phyloP scores from a whole-genome alignment of 1,140 invertebrate species.

The Sminthurinus signatus region DNA sequence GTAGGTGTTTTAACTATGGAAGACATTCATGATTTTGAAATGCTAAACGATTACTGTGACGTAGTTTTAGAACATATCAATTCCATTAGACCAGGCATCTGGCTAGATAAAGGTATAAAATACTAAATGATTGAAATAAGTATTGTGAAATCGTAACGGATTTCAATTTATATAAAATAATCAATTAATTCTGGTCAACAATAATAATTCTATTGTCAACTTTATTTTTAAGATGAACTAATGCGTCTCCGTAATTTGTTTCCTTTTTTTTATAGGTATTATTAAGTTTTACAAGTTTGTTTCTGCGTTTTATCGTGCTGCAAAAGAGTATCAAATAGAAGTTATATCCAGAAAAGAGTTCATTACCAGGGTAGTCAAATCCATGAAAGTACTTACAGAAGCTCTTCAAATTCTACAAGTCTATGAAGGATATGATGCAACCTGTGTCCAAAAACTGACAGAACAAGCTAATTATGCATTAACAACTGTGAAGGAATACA shows the following conservation, averaged over 20 bases:
- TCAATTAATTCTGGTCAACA: neutral
- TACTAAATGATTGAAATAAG: too few relatives aligned
- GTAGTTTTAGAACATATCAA: constrained; percentile 22
- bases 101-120: constrained; percentile 32
- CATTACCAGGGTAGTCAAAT: neutral
- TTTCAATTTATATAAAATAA: neutral
- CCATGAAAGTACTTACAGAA: neutral
- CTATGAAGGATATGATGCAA: neutral
- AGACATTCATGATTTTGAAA: constrained; percentile 19
- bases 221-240: too few relatives aligned
- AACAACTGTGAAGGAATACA: too few relatives aligned
- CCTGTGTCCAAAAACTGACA: too few relatives aligned
- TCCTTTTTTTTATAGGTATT: constrained; percentile 1
- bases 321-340: neutral
- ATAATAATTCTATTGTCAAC: too few relatives aligned
- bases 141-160: too few relatives aligned
- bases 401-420: neutral
- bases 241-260: neutral
- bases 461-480: too few relatives aligned
- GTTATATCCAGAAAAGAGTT: neutral
- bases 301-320: neutral
- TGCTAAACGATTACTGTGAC: constrained; percentile 25
- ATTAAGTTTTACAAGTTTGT: neutral
- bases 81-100: constrained; percentile 28
- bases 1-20: neutral